phyloP scores from a whole-genome alignment of 2,888 invertebrate genomes.

The Sarcophaga variegata region DNA sequence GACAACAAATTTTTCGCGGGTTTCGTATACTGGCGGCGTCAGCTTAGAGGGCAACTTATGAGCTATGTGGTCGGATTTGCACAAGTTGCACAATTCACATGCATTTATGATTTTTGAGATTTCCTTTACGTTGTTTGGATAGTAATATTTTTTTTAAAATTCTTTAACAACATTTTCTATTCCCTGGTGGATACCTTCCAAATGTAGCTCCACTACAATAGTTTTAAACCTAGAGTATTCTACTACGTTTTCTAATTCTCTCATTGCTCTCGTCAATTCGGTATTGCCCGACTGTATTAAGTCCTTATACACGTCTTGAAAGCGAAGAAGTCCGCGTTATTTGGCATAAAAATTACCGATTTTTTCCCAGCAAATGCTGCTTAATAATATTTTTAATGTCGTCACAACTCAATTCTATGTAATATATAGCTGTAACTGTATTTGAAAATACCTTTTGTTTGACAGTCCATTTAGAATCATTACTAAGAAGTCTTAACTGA shows the following conservation, averaged over 20 bases:
- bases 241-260: constrained; percentile 32
- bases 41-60: constrained; percentile 62
- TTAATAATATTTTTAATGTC: not conserved
- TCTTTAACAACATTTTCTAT: constrained; percentile 50
- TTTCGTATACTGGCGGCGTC: constrained; percentile 43
- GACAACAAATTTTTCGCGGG: constrained; percentile 32
- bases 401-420: too few relatives aligned
- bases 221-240: constrained; percentile 40
- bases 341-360: not conserved
- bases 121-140: constrained; percentile 39
- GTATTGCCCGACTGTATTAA: constrained; percentile 2
- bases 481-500: not conserved
- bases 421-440: too few relatives aligned
- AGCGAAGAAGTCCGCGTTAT: not conserved
- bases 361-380: not conserved
- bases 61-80: constrained; percentile 61
- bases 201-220: constrained; percentile 29
- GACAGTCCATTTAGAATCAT: not conserved
- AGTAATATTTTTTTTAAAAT: constrained; percentile 20
- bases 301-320: not conserved
- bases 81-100: constrained; percentile 66
- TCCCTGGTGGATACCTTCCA: constrained; percentile 42
- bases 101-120: constrained; percentile 53
- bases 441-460: not conserved
- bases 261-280: constrained; percentile 18